Evolutionary conservation across 2,797 vertebrate genomes (phyloP), one percentile per base, ranked within the genome.

Genomic region (Poeciliopsis turneri): DNA sequence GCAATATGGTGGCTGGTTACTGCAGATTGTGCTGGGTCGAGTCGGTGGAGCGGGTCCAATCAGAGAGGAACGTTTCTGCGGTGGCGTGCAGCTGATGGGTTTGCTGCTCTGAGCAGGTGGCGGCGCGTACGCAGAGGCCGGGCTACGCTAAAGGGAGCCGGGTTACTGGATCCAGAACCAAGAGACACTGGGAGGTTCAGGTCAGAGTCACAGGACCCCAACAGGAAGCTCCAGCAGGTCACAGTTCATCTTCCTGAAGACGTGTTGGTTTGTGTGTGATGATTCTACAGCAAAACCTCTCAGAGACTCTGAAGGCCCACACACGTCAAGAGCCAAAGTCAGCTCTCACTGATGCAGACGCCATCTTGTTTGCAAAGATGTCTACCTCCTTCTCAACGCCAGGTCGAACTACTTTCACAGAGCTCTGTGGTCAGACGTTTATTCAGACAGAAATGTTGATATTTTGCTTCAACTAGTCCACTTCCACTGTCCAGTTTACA

Each of bases 1-100:
- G 93, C 93, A 94, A 91, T 82, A 92, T 88, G 91, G 90, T 78
- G 90, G 89, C 90, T 90, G 90, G 89, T 90, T 92, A 92, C 90
- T 90, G 90, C 68, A 80, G 85, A 81, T 79, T 82, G 84, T 84
- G 88, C 87, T 82, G 74, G 79, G 87, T 88, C 75, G n/a, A 81
- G 86, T 89, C 87, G 74, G 87, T 82, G 53, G 55, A 75, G 81
- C 46, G 86, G 83, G 85, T 88, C 80, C 33, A 53, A 78, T 88
- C 75, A 77, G 84, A 83, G 81, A 81, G 84, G 86, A 83, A 71
- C 46, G 72, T 78, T 83, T 79, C 78, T 61, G 89, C 79, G 72
- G 78, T 80, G 78, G 86, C 70, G 43, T 74, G 79, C 86, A 68
- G 87, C 87, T 57, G 69, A 87, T 81, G 20, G 78, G 72, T 46